These are phyloP conservation scores for Diabrotica virgifera DNA, from an alignment of 1,140 invertebrate species.

Conservation along the genomic window DNA sequence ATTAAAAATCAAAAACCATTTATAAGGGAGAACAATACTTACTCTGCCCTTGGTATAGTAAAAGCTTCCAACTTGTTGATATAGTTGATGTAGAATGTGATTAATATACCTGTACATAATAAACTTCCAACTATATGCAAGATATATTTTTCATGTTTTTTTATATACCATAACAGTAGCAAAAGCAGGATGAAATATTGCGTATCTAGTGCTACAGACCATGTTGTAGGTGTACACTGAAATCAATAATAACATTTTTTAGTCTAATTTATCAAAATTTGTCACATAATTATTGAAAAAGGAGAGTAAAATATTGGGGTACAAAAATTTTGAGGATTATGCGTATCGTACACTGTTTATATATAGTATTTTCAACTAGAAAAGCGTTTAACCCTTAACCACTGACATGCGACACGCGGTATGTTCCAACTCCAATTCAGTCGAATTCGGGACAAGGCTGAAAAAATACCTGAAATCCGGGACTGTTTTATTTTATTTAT, in stretches of 20 bases:
- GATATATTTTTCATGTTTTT: slow-evolving; percentile 24
- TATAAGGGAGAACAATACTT: slow-evolving; percentile 10
- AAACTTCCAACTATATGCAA: slow-evolving; percentile 22
- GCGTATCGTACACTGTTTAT: too few species aligned
- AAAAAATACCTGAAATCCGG: too few species aligned
- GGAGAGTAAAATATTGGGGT: too few species aligned
- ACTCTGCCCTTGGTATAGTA: slow-evolving; percentile 29
- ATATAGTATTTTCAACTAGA: too few species aligned
- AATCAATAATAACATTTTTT: slow-evolving; percentile 15
- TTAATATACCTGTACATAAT: slow-evolving; percentile 21
- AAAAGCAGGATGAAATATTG: slow-evolving; percentile 45
- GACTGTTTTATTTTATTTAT: too few species aligned
- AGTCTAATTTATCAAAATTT: not conserved
- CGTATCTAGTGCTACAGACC: slow-evolving; percentile 50
- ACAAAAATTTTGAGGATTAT: too few species aligned
- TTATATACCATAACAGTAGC: slow-evolving; percentile 34
- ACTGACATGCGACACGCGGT: too few species aligned
- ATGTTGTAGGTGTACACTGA: slow-evolving; percentile 46
- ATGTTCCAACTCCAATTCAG: too few species aligned
- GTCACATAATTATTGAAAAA: not conserved
- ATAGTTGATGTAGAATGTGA: slow-evolving; percentile 24
- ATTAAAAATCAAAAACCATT: too few species aligned
- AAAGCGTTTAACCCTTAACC: too few species aligned
- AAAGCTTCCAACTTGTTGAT: slow-evolving; percentile 27
- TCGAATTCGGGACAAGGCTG: too few species aligned